Evolutionary conservation across 2,797 vertebrate genomes (phyloP).

Genomic region (Pseudochromis fuscus): DNA sequence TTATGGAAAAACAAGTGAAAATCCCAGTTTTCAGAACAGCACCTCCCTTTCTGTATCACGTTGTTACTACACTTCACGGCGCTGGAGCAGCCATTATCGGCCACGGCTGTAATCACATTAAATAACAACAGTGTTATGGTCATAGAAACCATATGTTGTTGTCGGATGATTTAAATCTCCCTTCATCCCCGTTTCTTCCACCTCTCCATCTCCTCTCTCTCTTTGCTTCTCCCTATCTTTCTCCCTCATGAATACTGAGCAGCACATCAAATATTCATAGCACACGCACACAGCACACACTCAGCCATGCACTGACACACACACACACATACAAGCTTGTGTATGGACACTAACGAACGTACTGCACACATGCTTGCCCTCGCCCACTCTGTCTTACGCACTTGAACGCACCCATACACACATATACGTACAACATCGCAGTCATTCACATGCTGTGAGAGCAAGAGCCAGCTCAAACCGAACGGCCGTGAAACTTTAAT

Average conservation of each 20-base stretch:
- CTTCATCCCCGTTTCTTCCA: constrained; percentile 30
- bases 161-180: constrained; percentile 60
- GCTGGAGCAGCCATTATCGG: background rate
- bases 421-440: constrained; percentile 27
- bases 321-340: constrained; percentile 9
- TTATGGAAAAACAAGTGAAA: background rate
- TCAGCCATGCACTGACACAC: constrained; percentile 9
- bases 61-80: background rate
- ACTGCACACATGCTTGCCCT: constrained; percentile 12
- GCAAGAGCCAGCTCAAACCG: constrained; percentile 63
- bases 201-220: constrained; percentile 41
- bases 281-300: constrained; percentile 37
- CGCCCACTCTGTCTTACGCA: constrained; percentile 38
- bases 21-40: background rate
- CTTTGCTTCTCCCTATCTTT: constrained; percentile 61
- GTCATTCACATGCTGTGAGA: constrained; percentile 63
- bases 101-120: constrained; percentile 31
- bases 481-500: constrained; percentile 77
- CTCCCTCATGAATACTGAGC: constrained; percentile 69
- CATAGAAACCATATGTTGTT: constrained; percentile 47
- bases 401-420: constrained; percentile 53
- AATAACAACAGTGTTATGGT: constrained; percentile 36
- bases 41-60: background rate
- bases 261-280: constrained; percentile 76
- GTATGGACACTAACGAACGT: constrained; percentile 29